phyloP scores from a whole-genome alignment of 2,888 invertebrate genomes.

The Laothoe populi region DNA sequence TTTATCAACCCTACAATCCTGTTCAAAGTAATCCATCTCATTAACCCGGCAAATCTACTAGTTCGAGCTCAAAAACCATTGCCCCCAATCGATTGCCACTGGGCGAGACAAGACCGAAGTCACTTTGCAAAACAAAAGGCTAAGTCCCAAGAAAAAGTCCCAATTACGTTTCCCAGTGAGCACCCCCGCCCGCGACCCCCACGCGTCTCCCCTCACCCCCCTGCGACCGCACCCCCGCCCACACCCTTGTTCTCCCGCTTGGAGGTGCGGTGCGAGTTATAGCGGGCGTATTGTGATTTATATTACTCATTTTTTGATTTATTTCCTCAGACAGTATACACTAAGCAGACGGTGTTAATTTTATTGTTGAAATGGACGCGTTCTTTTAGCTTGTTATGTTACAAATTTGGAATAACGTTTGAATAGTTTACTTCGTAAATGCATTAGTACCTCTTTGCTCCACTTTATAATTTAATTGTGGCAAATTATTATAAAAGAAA shows the following conservation, averaged over 20 bases:
- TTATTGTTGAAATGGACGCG: too few relatives aligned
- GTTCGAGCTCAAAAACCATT: constrained; percentile 34
- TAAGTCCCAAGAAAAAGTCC: constrained; percentile 81
- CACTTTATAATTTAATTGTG: too few relatives aligned
- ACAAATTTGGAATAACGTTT: too few relatives aligned
- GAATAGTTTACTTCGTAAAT: too few relatives aligned
- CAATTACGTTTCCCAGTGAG: constrained; percentile 73
- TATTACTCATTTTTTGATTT: not conserved
- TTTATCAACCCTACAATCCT: constrained; percentile 15
- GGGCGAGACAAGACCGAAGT: constrained; percentile 68
- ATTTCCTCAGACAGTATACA: not conserved
- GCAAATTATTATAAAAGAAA: too few relatives aligned
- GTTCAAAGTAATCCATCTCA: constrained; percentile 25
- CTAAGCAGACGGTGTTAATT: too few relatives aligned
- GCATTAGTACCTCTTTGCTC: too few relatives aligned
- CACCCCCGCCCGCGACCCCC: constrained; percentile 35
- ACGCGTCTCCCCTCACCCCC: constrained; percentile 25
- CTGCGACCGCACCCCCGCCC: constrained; percentile 34
- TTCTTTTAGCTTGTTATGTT: too few relatives aligned
- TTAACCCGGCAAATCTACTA: constrained; percentile 20
- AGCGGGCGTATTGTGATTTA: constrained; percentile 14
- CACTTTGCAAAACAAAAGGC: constrained; percentile 82
- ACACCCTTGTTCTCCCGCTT: constrained; percentile 25
- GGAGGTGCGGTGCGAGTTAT: constrained; percentile 25
- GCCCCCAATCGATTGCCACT: constrained; percentile 66